Percentiles rank a stretch among this genome's conserved stretches.
These are phyloP conservation scores for Brenthis ino DNA, from an alignment of 2,888 invertebrate species.

Conservation along the genomic window DNA sequence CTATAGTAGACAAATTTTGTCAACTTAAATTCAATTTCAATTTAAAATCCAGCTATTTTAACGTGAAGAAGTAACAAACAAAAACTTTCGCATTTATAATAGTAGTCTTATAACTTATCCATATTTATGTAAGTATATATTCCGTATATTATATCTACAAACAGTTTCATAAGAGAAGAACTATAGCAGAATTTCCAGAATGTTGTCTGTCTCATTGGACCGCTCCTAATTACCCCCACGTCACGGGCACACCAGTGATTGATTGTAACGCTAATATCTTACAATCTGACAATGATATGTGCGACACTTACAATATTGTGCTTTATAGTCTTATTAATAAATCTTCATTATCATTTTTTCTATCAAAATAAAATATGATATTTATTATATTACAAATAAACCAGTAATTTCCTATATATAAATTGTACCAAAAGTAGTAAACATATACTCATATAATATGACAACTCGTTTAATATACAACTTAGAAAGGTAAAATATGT, in stretches of 20 bases:
- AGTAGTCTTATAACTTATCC: neutral
- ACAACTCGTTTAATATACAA: neutral
- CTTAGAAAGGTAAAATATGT: conserved; percentile 10
- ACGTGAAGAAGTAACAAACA: no score
- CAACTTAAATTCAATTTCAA: no score
- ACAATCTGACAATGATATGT: conserved; percentile 67
- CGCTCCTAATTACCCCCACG: conserved; percentile 74
- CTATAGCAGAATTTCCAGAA: conserved; percentile 29
- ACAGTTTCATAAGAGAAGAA: conserved; percentile 7
- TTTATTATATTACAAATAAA: neutral
- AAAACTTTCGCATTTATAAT: no score
- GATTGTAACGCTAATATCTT: conserved; percentile 77
- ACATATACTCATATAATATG: no score
- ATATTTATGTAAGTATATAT: neutral
- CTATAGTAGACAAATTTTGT: no score
- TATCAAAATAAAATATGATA: neutral
- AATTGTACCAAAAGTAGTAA: no score
- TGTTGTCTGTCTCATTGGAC: conserved; percentile 50
- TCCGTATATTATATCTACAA: neutral
- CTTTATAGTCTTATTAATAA: conserved; percentile 14
- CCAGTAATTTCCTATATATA: no score
- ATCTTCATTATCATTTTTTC: conserved; percentile 5
- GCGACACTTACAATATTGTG: conserved; percentile 49
- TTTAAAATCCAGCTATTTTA: no score
- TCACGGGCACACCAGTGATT: conserved; percentile 76